Evolutionary conservation across 2,888 invertebrate species (phyloP).

Genomic region (Drosophila basisetae): DNA sequence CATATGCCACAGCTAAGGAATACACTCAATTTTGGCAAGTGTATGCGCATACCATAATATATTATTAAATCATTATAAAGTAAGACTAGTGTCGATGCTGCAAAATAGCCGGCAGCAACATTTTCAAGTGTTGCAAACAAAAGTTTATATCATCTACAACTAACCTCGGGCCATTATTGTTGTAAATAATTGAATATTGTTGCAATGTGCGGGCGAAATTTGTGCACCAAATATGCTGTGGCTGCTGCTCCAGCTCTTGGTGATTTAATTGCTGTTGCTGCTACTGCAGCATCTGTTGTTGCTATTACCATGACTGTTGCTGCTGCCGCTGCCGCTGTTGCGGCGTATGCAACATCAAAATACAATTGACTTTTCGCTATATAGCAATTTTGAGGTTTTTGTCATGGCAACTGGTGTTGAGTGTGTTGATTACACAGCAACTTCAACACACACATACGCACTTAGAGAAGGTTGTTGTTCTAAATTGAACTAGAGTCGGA

Average conservation of each 20-base stretch:
- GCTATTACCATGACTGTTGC: constrained; percentile 30
- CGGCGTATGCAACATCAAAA: constrained; percentile 66
- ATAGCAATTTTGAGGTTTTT: constrained; percentile 71
- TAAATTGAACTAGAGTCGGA: neutral
- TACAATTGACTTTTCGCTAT: constrained; percentile 77
- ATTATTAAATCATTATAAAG: constrained; percentile 1
- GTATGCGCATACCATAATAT: neutral
- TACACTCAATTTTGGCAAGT: neutral
- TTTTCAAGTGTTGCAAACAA: constrained; percentile 11
- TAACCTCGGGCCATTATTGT: constrained; percentile 63
- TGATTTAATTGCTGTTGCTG: constrained; percentile 23
- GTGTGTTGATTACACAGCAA: constrained; percentile 53
- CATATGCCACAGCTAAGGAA: neutral
- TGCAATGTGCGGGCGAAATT: constrained; percentile 56
- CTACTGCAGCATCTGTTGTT: neutral
- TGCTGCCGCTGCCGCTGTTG: constrained; percentile 43
- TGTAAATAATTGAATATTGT: constrained; percentile 76
- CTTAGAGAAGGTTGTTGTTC: constrained; percentile 7
- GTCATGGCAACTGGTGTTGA: constrained; percentile 39
- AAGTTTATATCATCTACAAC: constrained; percentile 33
- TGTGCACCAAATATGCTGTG: constrained; percentile 58
- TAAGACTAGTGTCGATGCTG: constrained; percentile 1
- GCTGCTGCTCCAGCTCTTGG: constrained; percentile 34
- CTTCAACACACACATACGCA: constrained; percentile 9
- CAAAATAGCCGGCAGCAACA: constrained; percentile 14